phyloP scores from a whole-genome alignment of 1,140 invertebrate species.

The Brachionus sp. region DNA sequence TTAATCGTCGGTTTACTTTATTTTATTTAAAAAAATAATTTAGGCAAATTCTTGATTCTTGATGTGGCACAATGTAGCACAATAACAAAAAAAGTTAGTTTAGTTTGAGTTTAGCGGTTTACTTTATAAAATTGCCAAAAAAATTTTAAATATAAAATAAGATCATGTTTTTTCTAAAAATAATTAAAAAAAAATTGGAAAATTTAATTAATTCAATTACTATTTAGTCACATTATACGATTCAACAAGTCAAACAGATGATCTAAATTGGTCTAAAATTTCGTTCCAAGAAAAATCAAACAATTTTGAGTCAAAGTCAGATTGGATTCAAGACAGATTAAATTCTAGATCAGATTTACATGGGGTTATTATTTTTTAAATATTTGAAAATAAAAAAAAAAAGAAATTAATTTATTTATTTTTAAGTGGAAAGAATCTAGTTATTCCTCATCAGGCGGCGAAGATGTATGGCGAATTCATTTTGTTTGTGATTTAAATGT shows the following conservation, averaged over 20 bases:
- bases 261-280: conserved; percentile 37
- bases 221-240: conserved; percentile 33
- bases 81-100: too few relatives aligned
- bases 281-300: conserved; percentile 13
- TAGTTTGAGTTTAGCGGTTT: too few relatives aligned
- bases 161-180: neutral
- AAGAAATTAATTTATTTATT: neutral
- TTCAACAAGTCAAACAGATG: conserved; percentile 11
- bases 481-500: conserved; percentile 45
- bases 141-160: neutral
- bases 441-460: neutral
- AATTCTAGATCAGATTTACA: conserved; percentile 10
- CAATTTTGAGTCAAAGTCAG: neutral
- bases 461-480: conserved; percentile 44
- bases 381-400: neutral
- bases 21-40: too few relatives aligned
- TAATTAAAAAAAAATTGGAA: neutral
- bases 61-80: too few relatives aligned
- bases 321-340: conserved; percentile 10
- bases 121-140: too few relatives aligned
- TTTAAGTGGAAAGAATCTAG: conserved; percentile 35
- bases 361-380: neutral
- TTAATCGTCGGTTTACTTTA: neutral
- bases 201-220: neutral
- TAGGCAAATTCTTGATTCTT: too few relatives aligned